Conservation (phyloP, 2,797 vertebrate species). For the Sebastes taczanowskii region DNA sequence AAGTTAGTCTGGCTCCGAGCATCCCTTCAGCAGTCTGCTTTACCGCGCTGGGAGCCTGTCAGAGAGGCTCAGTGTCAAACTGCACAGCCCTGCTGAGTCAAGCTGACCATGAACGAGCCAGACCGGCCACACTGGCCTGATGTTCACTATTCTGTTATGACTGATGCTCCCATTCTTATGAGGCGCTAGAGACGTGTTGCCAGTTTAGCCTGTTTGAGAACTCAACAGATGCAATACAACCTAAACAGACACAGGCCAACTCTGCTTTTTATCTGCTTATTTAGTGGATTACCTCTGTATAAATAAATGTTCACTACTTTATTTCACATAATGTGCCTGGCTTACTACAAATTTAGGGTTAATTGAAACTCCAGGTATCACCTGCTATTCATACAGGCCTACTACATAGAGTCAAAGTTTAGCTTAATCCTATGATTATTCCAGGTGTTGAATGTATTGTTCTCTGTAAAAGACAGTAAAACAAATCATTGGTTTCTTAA, state of each 20-base stretch:
- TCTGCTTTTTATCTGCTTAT: not conserved
- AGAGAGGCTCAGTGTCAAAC: conserved; percentile 67
- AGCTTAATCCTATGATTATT: not conserved
- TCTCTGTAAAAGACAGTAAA: not conserved
- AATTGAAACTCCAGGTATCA: not conserved
- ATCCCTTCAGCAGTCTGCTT: conserved; percentile 53
- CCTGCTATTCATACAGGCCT: not conserved
- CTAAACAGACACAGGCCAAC: not conserved
- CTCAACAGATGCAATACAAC: not conserved
- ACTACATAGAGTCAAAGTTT: not conserved
- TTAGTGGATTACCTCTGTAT: not conserved
- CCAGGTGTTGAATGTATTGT: not conserved
- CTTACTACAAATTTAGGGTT: not conserved
- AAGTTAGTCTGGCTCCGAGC: conserved; percentile 44
- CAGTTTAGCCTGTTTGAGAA: conserved; percentile 24
- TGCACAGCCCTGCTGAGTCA: conserved; percentile 50
- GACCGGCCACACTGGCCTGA: conserved; percentile 43
- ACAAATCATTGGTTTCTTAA: not conserved
- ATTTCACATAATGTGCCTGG: not conserved
- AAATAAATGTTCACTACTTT: not conserved
- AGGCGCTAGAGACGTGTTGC: conserved; percentile 9
- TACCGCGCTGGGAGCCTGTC: conserved; percentile 66
- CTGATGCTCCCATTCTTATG: conserved; percentile 25
- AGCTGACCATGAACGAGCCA: conserved; percentile 61
- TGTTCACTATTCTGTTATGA: conserved; percentile 3